A percentile compares a stretch with the other conserved stretches of the same genome.
Conservation (phyloP, 2,888 invertebrate genomes). For the Prosopocoilus inquinatus region DNA sequence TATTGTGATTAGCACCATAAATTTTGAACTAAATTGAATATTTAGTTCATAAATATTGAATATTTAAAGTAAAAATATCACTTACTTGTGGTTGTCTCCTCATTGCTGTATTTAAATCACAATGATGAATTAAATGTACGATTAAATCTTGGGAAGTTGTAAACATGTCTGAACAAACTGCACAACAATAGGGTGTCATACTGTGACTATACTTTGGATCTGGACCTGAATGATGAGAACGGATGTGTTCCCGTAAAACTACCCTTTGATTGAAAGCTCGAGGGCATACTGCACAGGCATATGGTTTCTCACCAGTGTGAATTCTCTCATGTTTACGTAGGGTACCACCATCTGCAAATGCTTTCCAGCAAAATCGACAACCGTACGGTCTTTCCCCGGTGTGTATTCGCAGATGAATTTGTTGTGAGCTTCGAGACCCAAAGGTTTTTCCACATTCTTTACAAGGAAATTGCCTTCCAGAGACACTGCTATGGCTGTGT, state of each 20-base stretch:
- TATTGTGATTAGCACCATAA: too few relatives aligned
- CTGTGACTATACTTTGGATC: conserved; percentile 66
- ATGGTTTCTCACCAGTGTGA: conserved; percentile 84
- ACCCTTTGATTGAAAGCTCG: conserved; percentile 86
- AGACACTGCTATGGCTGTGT: conserved; percentile 57
- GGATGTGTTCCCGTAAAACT: conserved; percentile 78
- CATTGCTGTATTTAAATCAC: conserved; percentile 80
- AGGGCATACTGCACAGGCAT: conserved; percentile 83
- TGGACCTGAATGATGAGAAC: conserved; percentile 82
- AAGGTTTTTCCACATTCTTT: conserved; percentile 83
- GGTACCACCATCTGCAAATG: conserved; percentile 85
- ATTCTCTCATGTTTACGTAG: conserved; percentile 81
- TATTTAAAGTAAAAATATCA: too few relatives aligned
- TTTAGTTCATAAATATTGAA: too few relatives aligned
- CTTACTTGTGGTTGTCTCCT: conserved; percentile 70
- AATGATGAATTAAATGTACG: conserved; percentile 80
- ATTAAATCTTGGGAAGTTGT: conserved; percentile 73
- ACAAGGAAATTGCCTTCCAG: conserved; percentile 71
- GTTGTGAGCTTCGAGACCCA: conserved; percentile 80
- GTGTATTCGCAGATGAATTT: conserved; percentile 83
- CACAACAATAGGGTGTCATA: conserved; percentile 68
- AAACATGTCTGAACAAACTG: conserved; percentile 72
- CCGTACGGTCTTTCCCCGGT: conserved; percentile 83
- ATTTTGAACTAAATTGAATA: too few relatives aligned
- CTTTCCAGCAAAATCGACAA: conserved; percentile 85